Conservation (phyloP, 2,888 invertebrate genomes). For the Agrotis exclamationis region DNA sequence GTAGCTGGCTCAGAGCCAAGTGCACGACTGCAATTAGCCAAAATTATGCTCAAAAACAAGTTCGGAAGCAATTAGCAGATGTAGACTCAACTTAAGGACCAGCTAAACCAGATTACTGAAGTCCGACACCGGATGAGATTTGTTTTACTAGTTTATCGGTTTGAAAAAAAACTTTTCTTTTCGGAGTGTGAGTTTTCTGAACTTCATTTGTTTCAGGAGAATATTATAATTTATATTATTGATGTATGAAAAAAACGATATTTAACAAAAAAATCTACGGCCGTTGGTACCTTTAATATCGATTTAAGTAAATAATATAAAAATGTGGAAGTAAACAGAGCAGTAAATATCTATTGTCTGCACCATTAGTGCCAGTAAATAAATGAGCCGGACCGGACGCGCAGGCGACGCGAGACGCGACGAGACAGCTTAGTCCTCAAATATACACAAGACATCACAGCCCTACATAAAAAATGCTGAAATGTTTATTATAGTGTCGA, state of each 20-base stretch:
- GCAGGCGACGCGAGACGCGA: constrained; percentile 54
- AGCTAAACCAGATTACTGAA: constrained; percentile 78
- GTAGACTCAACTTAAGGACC: constrained; percentile 83
- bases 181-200: constrained; percentile 9
- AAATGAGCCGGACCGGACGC: constrained; percentile 74
- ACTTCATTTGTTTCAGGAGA: constrained; percentile 3
- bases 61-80: constrained; percentile 88
- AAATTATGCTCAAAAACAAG: constrained; percentile 90
- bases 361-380: constrained; percentile 75
- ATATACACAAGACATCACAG: constrained; percentile 15
- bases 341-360: constrained; percentile 78
- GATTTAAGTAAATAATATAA: constrained; percentile 60
- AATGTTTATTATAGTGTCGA: background rate
- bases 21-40: constrained; percentile 87
- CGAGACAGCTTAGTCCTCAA: constrained; percentile 29
- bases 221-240: constrained; percentile 16
- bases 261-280: background rate
- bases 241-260: background rate
- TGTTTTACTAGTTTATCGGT: constrained; percentile 72
- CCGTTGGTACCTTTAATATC: constrained; percentile 17
- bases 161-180: constrained; percentile 31
- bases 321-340: constrained; percentile 73
- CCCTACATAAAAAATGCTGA: constrained; percentile 18
- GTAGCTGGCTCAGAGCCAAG: constrained; percentile 83
- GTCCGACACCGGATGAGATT: constrained; percentile 74